phyloP scores from a whole-genome alignment of 1,140 invertebrate genomes.

The Heliconius nattereri region DNA sequence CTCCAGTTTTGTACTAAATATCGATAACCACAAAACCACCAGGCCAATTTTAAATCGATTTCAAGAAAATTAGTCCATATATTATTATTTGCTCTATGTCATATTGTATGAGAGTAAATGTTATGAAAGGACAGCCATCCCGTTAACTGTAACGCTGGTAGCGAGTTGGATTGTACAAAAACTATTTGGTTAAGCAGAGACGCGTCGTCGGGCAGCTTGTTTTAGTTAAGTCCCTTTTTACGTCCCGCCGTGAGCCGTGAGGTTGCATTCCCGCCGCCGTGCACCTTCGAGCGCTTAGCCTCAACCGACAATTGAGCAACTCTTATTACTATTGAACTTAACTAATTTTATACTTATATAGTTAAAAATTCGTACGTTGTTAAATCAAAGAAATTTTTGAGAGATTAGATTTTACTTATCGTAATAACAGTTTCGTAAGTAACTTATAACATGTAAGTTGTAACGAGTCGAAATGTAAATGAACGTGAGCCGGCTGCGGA shows the following conservation, averaged over 20 bases:
- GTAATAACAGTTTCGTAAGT: not conserved
- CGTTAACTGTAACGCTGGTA: slow-evolving; percentile 19
- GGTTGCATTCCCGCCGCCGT: slow-evolving; percentile 62
- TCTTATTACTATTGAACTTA: slow-evolving; percentile 23
- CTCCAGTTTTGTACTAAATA: not conserved
- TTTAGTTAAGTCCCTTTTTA: slow-evolving; percentile 69
- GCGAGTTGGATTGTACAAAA: slow-evolving; percentile 42
- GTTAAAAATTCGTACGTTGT: not conserved
- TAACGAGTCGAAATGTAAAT: slow-evolving; percentile 11
- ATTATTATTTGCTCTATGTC: not conserved
- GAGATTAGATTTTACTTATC: not conserved
- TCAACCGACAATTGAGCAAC: slow-evolving; percentile 37
- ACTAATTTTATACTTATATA: not conserved
- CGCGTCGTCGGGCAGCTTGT: slow-evolving; percentile 62
- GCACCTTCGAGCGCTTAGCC: slow-evolving; percentile 38
- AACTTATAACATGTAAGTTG: not conserved
- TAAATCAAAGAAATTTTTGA: not conserved
- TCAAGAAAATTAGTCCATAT: not conserved
- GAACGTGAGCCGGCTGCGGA: not conserved
- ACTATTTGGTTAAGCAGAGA: slow-evolving; percentile 62
- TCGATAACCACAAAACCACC: not conserved
- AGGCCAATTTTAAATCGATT: not conserved
- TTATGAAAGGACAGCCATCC: not conserved
- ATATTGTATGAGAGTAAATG: not conserved
- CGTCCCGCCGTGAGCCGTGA: slow-evolving; percentile 59